A percentile compares a stretch with the other conserved stretches of the same genome.
Evolutionary conservation across 2,888 invertebrate genomes (phyloP).

Genomic region (Malacosoma neustria): DNA sequence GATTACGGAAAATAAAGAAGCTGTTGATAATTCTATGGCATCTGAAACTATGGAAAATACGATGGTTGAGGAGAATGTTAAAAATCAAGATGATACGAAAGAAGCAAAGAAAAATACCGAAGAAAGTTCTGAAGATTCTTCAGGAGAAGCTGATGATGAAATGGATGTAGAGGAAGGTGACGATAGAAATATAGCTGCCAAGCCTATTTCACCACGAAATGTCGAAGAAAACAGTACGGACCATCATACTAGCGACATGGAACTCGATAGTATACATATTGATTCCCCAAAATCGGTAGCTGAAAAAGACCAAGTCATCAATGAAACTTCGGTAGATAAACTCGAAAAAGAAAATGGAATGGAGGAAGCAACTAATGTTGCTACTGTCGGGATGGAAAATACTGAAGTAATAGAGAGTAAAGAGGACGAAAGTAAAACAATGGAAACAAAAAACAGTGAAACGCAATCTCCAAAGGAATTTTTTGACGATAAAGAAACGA

Average conservation of each 20-base stretch:
- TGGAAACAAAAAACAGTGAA: constrained; percentile 40
- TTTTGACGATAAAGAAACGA: constrained; percentile 60
- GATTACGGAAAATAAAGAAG: constrained; percentile 28
- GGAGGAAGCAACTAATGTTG: constrained; percentile 19
- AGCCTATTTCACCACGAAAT: constrained; percentile 44
- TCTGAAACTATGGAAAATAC: constrained; percentile 22
- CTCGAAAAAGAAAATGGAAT: constrained; percentile 23
- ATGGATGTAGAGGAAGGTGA: constrained; percentile 78
- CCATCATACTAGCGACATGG: constrained; percentile 68
- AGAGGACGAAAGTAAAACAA: constrained; percentile 30
- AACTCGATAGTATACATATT: constrained; percentile 65
- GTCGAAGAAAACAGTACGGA: constrained; percentile 62
- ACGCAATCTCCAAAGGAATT: constrained; percentile 40
- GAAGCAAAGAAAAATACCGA: constrained; percentile 57
- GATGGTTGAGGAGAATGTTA: constrained; percentile 19
- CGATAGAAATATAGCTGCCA: constrained; percentile 50
- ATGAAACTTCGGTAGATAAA: constrained; percentile 39
- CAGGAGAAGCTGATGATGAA: constrained; percentile 79
- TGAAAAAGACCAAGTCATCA: constrained; percentile 54
- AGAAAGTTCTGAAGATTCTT: constrained; percentile 76
- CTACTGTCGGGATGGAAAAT: constrained; percentile 13
- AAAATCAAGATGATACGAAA: constrained; percentile 27
- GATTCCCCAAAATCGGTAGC: constrained; percentile 60
- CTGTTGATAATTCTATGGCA: constrained; percentile 42
- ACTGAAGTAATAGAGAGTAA: constrained; percentile 10